Conservation (phyloP, 2,888 invertebrate genomes). For the Hyposoter didymator region DNA sequence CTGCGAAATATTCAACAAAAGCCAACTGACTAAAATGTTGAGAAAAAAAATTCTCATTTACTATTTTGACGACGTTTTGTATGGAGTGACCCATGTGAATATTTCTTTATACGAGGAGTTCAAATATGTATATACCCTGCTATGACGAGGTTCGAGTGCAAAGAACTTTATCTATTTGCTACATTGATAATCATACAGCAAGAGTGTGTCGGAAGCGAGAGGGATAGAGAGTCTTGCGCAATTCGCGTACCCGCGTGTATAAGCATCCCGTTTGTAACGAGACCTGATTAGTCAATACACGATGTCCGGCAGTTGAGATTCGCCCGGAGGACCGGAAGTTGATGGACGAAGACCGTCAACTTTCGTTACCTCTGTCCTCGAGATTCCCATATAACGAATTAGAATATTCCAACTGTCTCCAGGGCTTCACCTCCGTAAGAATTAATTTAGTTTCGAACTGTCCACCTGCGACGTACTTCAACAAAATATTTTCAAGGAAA, state of each 20-base stretch:
- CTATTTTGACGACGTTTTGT: background rate
- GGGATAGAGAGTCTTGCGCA: conserved; percentile 51
- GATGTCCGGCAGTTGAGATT: conserved; percentile 81
- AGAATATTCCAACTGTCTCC: no score
- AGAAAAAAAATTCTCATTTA: background rate
- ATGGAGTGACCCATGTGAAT: background rate
- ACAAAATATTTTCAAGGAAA: no score
- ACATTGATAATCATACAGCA: conserved; percentile 56
- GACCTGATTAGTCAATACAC: conserved; percentile 82
- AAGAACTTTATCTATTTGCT: conserved; percentile 59
- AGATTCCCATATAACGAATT: conserved; percentile 1
- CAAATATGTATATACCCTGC: background rate
- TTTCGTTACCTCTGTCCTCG: conserved; percentile 32
- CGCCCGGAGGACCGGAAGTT: conserved; percentile 78
- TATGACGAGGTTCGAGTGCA: conserved; percentile 39
- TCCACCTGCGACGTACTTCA: no score
- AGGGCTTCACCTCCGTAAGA: no score
- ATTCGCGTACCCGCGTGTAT: conserved; percentile 55
- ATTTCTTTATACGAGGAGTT: conserved; percentile 17
- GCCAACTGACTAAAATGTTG: background rate
- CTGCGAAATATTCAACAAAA: background rate
- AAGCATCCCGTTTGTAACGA: conserved; percentile 74
- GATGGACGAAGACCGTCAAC: conserved; percentile 59
- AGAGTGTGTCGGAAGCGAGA: conserved; percentile 1
- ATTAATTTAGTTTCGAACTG: no score